Conservation (phyloP, 2,113 vertebrate species). For the Datnioides undecimradiatus region DNA sequence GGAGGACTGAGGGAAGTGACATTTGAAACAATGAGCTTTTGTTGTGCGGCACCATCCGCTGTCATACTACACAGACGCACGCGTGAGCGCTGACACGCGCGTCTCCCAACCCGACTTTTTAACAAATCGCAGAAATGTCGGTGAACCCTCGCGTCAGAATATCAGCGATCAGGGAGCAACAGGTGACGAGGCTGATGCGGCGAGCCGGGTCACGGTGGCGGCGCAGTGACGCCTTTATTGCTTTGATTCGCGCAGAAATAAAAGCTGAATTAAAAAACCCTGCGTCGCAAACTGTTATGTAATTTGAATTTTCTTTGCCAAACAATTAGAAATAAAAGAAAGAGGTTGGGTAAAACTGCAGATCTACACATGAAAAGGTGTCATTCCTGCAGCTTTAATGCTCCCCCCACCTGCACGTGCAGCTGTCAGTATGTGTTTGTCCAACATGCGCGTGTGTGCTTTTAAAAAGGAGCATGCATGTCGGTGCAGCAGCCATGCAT, state of each 20-base stretch:
- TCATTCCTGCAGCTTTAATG: neutral
- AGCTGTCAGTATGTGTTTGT: neutral
- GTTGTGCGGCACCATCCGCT: conserved; percentile 51
- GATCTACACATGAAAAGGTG: neutral
- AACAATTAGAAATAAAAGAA: neutral
- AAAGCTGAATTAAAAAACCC: neutral
- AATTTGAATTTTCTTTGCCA: neutral
- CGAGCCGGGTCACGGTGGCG: neutral
- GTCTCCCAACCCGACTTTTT: conserved; percentile 45
- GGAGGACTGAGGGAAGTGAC: conserved; percentile 67
- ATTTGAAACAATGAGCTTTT: conserved; percentile 77
- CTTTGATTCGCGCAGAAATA: conserved; percentile 11
- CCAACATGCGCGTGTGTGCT: conserved; percentile 29
- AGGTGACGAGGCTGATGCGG: conserved; percentile 40
- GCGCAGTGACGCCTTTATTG: neutral
- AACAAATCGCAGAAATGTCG: conserved; percentile 62
- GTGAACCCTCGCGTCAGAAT: neutral
- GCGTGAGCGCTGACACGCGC: conserved; percentile 26
- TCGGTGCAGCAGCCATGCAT: conserved; percentile 50
- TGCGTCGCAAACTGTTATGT: neutral
- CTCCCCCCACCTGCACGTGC: neutral
- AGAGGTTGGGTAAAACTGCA: neutral
- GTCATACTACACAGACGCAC: conserved; percentile 55
- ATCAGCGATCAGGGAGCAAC: conserved; percentile 53
- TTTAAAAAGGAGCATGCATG: neutral